Conservation (phyloP, 1,140 invertebrate species). For the Atta texana region DNA sequence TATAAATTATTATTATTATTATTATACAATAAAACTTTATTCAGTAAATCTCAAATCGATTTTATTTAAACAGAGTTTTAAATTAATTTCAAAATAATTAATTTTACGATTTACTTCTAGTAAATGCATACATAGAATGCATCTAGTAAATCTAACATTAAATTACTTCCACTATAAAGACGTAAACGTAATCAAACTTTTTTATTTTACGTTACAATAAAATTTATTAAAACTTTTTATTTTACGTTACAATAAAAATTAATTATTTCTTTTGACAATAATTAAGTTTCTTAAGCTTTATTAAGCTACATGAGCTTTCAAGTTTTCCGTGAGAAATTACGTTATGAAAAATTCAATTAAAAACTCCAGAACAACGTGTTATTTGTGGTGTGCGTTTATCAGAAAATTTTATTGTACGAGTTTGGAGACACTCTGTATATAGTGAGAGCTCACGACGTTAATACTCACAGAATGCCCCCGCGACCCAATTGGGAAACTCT, state of each 20-base stretch:
- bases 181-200: neutral
- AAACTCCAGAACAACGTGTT: constrained; percentile 12
- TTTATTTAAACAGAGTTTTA: constrained; percentile 1
- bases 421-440: constrained; percentile 29
- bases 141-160: neutral
- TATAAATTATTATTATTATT: no score
- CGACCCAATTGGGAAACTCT: constrained; percentile 73
- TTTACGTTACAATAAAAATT: neutral
- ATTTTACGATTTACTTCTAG: neutral
- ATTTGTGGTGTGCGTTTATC: constrained; percentile 34
- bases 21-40: neutral
- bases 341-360: neutral
- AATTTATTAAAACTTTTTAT: neutral
- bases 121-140: neutral
- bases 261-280: neutral
- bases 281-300: constrained; percentile 18
- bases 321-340: neutral
- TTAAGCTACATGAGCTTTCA: neutral
- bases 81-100: neutral
- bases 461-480: constrained; percentile 67
- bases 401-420: constrained; percentile 40
- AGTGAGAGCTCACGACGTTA: constrained; percentile 56
- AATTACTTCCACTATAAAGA: neutral
- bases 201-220: neutral
- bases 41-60: neutral